Evolutionary conservation across 2,888 invertebrate genomes (phyloP).

Genomic region (Coremacera marginata): DNA sequence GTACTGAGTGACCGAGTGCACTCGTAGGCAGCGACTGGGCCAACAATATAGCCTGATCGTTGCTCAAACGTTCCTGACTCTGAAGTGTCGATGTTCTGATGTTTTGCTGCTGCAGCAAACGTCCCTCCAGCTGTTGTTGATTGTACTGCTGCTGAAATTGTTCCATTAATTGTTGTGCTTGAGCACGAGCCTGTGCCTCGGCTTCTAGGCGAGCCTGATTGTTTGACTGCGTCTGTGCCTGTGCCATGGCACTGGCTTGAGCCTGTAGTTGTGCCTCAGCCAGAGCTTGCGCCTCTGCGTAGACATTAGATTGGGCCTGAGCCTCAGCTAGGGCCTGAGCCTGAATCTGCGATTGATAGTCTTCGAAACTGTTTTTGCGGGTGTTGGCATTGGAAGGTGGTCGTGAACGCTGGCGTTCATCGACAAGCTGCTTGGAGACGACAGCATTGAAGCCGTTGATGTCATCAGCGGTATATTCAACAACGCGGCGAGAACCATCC

Average conservation of each 20-base stretch:
- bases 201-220: slow-evolving; percentile 73
- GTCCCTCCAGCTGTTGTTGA: slow-evolving; percentile 57
- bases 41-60: slow-evolving; percentile 58
- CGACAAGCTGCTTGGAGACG: slow-evolving; percentile 68
- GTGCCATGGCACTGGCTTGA: slow-evolving; percentile 60
- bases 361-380: slow-evolving; percentile 62
- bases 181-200: slow-evolving; percentile 70
- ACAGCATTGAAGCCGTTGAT: slow-evolving; percentile 71
- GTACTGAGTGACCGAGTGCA: slow-evolving; percentile 62
- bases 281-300: slow-evolving; percentile 53
- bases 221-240: slow-evolving; percentile 69
- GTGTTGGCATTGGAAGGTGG: slow-evolving; percentile 46
- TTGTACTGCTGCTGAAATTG: slow-evolving; percentile 63
- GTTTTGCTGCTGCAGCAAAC: slow-evolving; percentile 54
- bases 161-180: slow-evolving; percentile 64
- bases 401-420: slow-evolving; percentile 50
- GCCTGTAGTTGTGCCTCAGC: slow-evolving; percentile 56
- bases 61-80: slow-evolving; percentile 57
- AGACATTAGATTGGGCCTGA: slow-evolving; percentile 56
- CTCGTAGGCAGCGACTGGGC: slow-evolving; percentile 58
- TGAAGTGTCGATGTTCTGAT: slow-evolving; percentile 66
- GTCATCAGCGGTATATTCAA: slow-evolving; percentile 71
- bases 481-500: slow-evolving; percentile 71
- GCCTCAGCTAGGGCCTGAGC: slow-evolving; percentile 65
- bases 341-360: slow-evolving; percentile 59